These are phyloP conservation scores for Conus betulinus DNA, from an alignment of 1,140 invertebrate genomes.

Conservation along the genomic window DNA sequence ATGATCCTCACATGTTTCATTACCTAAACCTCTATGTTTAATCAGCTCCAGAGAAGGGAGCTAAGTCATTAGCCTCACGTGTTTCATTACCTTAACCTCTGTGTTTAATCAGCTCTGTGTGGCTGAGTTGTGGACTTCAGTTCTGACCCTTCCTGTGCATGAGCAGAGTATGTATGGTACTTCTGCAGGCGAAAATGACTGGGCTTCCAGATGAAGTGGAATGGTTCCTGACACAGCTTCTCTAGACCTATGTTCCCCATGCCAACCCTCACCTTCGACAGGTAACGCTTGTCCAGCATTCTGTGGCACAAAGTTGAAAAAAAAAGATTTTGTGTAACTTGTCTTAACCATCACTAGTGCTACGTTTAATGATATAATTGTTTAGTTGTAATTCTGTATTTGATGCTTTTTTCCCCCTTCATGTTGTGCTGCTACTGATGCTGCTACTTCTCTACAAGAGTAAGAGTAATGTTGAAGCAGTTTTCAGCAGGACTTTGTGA, in stretches of 20 bases:
- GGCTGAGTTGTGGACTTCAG: too few relatives aligned
- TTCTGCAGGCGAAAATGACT: constrained; percentile 42
- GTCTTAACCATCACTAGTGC: not conserved
- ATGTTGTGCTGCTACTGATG: not conserved
- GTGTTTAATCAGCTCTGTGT: too few relatives aligned
- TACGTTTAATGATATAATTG: not conserved
- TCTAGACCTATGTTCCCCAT: constrained; percentile 81
- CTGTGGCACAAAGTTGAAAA: too few relatives aligned
- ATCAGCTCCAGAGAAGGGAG: too few relatives aligned
- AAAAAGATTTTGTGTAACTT: constrained; percentile 19
- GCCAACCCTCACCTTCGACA: constrained; percentile 91
- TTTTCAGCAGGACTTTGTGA: too few relatives aligned
- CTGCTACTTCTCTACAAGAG: too few relatives aligned
- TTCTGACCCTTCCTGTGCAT: too few relatives aligned
- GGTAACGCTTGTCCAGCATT: constrained; percentile 72
- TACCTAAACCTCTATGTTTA: too few relatives aligned
- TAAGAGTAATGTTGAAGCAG: too few relatives aligned
- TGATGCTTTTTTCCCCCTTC: not conserved
- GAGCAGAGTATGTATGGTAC: not conserved
- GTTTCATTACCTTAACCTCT: too few relatives aligned
- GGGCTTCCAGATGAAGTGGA: constrained; percentile 62
- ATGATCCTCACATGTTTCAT: too few relatives aligned
- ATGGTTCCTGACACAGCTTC: constrained; percentile 82
- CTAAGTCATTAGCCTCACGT: too few relatives aligned
- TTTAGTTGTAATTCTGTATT: not conserved